phyloP scores from a whole-genome alignment of 2,888 invertebrate species.

The Nemapogon koenigi region DNA sequence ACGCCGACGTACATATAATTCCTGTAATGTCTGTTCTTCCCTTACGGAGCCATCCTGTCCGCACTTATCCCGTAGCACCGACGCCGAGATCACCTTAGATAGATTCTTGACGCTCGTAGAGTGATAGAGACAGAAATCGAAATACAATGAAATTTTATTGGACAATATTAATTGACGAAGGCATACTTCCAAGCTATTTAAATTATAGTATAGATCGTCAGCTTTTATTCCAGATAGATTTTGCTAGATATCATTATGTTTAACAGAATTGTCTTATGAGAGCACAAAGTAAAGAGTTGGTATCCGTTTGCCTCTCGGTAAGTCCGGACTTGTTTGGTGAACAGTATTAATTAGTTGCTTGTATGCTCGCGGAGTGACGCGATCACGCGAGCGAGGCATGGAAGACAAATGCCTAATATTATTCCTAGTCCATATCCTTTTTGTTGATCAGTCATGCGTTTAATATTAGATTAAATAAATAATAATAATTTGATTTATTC shows the following conservation, averaged over 20 bases:
- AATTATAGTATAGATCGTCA: constrained; percentile 59
- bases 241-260: constrained; percentile 58
- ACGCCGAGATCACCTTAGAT: constrained; percentile 33
- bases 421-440: constrained; percentile 67
- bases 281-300: constrained; percentile 55
- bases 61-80: constrained; percentile 17
- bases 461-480: constrained; percentile 52
- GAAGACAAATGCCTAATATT: constrained; percentile 60
- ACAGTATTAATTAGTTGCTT: constrained; percentile 60
- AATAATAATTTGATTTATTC: constrained; percentile 66
- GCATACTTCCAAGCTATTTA: constrained; percentile 61
- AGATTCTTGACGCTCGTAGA: constrained; percentile 61
- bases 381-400: constrained; percentile 40
- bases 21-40: constrained; percentile 13
- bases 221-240: constrained; percentile 64
- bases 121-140: constrained; percentile 51
- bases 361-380: constrained; percentile 46
- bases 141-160: constrained; percentile 55
- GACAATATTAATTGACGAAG: constrained; percentile 59
- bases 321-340: constrained; percentile 38
- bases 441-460: constrained; percentile 66
- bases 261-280: constrained; percentile 48
- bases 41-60: constrained; percentile 18
- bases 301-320: constrained; percentile 46
- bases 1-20: constrained; percentile 18